Percentiles rank a stretch among this genome's conserved stretches.
These are phyloP conservation scores for Anguilla anguilla DNA, from an alignment of 2,797 vertebrate species.

Conservation along the genomic window DNA sequence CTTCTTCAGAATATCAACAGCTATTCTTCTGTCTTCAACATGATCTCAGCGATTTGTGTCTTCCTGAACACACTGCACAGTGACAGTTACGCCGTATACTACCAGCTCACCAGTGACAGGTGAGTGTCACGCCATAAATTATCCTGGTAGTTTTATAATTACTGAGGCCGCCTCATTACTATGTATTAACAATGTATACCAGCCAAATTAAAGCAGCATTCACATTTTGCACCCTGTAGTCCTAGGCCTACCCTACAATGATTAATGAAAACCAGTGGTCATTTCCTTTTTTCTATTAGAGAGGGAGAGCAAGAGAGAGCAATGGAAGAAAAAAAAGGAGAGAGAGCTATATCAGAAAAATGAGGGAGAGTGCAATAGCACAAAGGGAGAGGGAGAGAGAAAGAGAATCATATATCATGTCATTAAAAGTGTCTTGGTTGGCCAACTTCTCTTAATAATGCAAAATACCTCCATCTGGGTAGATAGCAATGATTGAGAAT, in stretches of 20 bases:
- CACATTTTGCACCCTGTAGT: background rate
- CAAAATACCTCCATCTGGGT: slow-evolving; percentile 15
- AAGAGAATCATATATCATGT: slow-evolving; percentile 17
- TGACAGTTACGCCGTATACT: background rate
- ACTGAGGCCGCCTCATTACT: background rate
- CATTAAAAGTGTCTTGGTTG: slow-evolving; percentile 12
- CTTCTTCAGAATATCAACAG: background rate
- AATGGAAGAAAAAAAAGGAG: background rate
- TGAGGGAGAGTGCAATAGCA: background rate
- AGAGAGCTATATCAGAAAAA: background rate
- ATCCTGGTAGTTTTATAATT: background rate
- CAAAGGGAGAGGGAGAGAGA: slow-evolving; percentile 13
- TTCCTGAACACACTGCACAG: background rate
- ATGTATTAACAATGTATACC: background rate
- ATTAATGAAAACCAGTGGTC: slow-evolving; percentile 18
- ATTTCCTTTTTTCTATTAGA: slow-evolving; percentile 7
- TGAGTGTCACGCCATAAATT: background rate
- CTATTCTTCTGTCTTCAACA: background rate
- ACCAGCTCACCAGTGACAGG: background rate
- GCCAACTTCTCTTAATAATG: slow-evolving; percentile 14
- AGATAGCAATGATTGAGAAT: slow-evolving; percentile 24
- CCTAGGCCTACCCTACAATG: background rate
- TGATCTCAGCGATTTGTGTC: background rate
- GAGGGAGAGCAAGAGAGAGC: background rate
- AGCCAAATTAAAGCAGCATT: slow-evolving; percentile 8